A percentile compares a stretch with the other conserved stretches of the same genome.
phyloP scores from a whole-genome alignment of 2,113 vertebrate species.

The Toxostoma redivivum region DNA sequence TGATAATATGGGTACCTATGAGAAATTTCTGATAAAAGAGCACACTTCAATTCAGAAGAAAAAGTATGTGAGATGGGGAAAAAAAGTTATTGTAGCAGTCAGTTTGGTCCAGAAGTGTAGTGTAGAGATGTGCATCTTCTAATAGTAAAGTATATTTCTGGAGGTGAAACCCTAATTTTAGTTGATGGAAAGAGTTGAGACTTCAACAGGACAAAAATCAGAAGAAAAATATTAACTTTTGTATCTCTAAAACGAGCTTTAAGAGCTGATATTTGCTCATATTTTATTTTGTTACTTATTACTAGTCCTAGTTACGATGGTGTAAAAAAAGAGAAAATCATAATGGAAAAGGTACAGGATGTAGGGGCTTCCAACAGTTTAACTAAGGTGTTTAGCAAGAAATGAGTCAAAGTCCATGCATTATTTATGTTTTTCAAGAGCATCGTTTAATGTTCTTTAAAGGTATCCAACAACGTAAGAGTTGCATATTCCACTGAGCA shows the following conservation, averaged over 20 bases:
- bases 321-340: neutral
- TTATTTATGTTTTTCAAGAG: neutral
- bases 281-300: neutral
- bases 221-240: neutral
- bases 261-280: neutral
- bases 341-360: neutral
- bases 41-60: neutral
- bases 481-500: neutral
- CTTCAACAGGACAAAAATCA: neutral
- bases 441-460: neutral
- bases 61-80: neutral
- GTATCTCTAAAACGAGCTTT: neutral
- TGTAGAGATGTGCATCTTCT: neutral
- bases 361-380: neutral
- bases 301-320: neutral
- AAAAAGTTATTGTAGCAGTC: neutral
- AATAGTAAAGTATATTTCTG: neutral
- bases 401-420: neutral
- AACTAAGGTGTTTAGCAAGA: neutral
- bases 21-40: neutral
- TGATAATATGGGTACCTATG: neutral
- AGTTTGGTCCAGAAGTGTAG: neutral
- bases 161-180: neutral
- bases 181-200: neutral
- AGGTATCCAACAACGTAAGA: neutral